phyloP scores from a whole-genome alignment of 2,888 invertebrate genomes.

The Lepidonotus clava region DNA sequence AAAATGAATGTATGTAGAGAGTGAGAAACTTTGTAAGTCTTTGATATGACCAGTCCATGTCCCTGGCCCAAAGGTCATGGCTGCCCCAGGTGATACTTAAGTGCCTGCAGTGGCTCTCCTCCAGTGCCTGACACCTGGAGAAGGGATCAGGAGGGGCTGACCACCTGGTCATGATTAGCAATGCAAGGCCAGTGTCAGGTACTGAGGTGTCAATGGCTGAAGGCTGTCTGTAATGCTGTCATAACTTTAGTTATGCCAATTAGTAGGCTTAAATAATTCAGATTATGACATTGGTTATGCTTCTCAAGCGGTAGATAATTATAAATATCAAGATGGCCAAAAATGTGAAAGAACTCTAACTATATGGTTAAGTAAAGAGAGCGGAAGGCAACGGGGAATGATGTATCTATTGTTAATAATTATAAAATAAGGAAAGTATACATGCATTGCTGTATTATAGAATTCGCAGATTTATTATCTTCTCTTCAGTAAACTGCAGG shows the following conservation, averaged over 20 bases:
- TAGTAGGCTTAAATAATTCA: background rate
- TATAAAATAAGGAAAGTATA: no score
- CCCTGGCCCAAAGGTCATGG: background rate
- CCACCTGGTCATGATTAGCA: background rate
- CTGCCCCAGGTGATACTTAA: background rate
- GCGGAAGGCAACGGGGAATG: no score
- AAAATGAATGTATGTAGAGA: constrained; percentile 15
- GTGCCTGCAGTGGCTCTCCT: background rate
- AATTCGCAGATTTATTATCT: no score
- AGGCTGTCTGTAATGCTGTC: background rate
- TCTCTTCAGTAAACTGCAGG: no score
- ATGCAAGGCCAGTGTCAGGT: background rate
- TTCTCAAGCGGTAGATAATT: no score
- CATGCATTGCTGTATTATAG: no score
- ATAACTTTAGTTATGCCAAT: background rate
- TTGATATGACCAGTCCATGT: background rate
- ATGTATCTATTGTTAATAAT: no score
- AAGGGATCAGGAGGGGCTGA: background rate
- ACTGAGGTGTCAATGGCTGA: constrained; percentile 7
- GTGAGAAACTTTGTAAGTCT: no score
- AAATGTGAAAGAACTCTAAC: no score
- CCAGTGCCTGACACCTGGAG: background rate
- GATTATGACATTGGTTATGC: no score
- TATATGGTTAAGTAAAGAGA: no score
- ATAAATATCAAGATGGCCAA: no score